phyloP scores from a whole-genome alignment of 2,888 invertebrate genomes.

The Xestoiulus laeticollis region DNA sequence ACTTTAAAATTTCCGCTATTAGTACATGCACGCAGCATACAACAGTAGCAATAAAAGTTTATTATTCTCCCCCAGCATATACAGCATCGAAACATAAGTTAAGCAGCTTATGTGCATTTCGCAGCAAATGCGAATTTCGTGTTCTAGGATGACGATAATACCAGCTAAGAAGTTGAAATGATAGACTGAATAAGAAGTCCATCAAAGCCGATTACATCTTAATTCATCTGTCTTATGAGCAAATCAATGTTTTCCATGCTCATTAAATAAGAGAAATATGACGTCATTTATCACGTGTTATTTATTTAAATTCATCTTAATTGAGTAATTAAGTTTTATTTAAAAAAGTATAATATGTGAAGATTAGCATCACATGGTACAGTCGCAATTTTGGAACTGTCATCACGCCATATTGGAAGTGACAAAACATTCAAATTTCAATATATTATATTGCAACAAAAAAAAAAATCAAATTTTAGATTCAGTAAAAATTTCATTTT shows the following conservation, averaged over 20 bases:
- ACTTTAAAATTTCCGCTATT: neutral
- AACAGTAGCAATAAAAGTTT: neutral
- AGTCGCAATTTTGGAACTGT: no score
- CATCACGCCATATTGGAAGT: no score
- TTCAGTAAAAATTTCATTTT: no score
- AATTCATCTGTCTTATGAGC: neutral
- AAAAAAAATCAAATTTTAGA: no score
- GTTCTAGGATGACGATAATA: neutral
- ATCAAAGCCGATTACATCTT: slow-evolving; percentile 2
- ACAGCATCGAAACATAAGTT: neutral
- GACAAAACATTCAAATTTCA: no score
- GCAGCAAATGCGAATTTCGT: neutral
- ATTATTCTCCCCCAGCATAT: neutral
- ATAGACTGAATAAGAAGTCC: neutral
- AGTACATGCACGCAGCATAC: neutral
- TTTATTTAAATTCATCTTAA: neutral
- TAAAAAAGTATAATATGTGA: no score
- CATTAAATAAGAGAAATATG: neutral
- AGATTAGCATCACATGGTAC: no score
- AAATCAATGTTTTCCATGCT: neutral
- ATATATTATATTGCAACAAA: no score
- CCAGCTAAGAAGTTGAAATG: neutral
- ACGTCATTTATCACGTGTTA: neutral
- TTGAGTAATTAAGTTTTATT: neutral
- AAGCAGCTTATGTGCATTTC: neutral